Evolutionary conservation across 1,140 invertebrate genomes (phyloP), one percentile per base, ranked within the genome.

Genomic region (Micrasema minimum): DNA sequence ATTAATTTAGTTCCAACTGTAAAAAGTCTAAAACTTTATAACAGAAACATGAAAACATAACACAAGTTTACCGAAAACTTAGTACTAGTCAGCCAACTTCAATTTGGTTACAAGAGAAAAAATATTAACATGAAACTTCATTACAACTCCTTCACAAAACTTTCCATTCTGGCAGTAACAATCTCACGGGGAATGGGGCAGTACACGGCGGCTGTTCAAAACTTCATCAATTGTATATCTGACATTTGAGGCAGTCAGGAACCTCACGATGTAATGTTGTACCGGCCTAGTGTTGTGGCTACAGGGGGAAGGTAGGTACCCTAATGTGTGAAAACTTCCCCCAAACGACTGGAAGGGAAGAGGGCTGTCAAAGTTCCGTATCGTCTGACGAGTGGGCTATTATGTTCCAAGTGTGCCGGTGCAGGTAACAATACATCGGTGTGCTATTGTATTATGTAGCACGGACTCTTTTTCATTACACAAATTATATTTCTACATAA

Each of bases 191-290:
- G 14, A 59, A 59, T 18, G 26, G 37, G 18, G 16, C 31, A 10
- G 22, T 6, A 10, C 45, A 18, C 43, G 10, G 9, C n/a, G 53
- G 31, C 31, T 20, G n/a, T 38, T 38, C 3, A 38, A 37, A 59
- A 59, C 55, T 59, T 22, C 48, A 59, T 59, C 35, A 59, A 59
- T 59, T 16, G 55, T 38, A 37, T 31, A 59, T 59, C 55, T 59
- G 55, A 59, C 37, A 59, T 59, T 59, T 59, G 31, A 6, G 55
- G 22, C 37, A 59, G 35, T 59, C 38, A 14, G 16, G 2, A 59
- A 59, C 55, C 55, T 10, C 35, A n/a, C n/a, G 38, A 18, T 31
- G 7, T 38, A n/a, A 14, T 31, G 37, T 6, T 14, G 26, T 31
- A 31, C 7, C 26, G 26, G 26, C 26, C 7, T 4, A 2, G 3